Evolutionary conservation across 2,797 vertebrate genomes (phyloP).

Genomic region (Crocodylus rhombifer): DNA sequence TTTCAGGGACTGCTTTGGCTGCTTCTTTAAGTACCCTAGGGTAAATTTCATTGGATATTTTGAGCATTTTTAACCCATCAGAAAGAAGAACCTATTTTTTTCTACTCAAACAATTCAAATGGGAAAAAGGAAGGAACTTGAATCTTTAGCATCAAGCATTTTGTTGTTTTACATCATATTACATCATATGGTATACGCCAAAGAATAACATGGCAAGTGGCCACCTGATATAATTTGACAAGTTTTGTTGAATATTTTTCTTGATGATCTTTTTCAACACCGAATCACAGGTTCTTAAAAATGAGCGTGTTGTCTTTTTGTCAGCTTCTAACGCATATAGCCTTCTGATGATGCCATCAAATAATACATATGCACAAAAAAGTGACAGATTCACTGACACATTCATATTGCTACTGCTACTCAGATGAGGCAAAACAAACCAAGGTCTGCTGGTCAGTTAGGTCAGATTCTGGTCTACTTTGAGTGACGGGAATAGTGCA

Average conservation of each 20-base stretch:
- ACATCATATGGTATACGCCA: neutral
- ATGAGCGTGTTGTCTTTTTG: neutral
- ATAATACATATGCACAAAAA: neutral
- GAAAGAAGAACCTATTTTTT: neutral
- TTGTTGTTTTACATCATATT: constrained; percentile 7
- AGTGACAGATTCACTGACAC: neutral
- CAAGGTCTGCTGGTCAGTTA: neutral
- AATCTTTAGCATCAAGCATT: neutral
- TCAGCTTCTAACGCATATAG: neutral
- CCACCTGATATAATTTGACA: constrained; percentile 19
- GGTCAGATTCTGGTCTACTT: constrained; percentile 1
- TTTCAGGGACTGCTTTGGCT: neutral
- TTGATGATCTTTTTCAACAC: neutral
- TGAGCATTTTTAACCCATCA: neutral
- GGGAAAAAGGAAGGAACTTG: neutral
- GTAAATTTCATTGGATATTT: neutral
- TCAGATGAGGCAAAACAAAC: neutral
- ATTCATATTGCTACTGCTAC: fast-evolving
- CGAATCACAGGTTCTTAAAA: neutral
- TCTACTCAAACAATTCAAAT: neutral
- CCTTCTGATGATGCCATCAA: neutral
- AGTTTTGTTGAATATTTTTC: constrained; percentile 20
- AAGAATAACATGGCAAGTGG: constrained; percentile 38
- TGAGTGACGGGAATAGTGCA: neutral
- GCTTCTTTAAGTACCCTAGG: neutral